Base-by-base conservation (phyloP, 64 coral and sea anemone genomes). In the Porites lutea region DNA sequence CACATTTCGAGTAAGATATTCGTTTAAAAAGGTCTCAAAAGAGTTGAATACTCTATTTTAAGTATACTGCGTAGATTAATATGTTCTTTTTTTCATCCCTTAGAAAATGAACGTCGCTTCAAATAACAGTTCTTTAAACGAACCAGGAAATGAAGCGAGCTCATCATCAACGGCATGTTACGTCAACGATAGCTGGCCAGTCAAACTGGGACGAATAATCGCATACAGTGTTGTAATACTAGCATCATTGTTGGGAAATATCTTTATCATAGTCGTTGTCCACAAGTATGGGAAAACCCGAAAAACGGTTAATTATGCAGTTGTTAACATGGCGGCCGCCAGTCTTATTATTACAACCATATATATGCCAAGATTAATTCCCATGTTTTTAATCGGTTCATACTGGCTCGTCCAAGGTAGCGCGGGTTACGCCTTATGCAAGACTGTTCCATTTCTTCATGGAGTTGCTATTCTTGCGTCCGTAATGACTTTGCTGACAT, bases 321-420 rank as follows among this genome's bases (percentile, higher is more conserved):
- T 93, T 2, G 50, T 93, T 8, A 93, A 93, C 60, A 93, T 93
- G 91, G 52, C 45, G 15, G 49, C 52, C 0, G 71, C 82, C 19
- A 83, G 87, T 79, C 52, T 93, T 61, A 46, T 93, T 8, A 93
- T 93, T 5, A 87, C 91, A 6, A 74, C 87, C 2, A 79, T 93
- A 52, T 93, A 87, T 83, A 93, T 93, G 91, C 91, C 91, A 4
- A 62, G 91, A 23, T 87, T 93, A 83, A 77, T 93, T 21, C 65
- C 82, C 8, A 73, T 82, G 8, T 70, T 76, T 43, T 87, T 87
- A 5, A 51, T 82, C 6, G 91, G 91, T n/a, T 52, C 44, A 0
- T 73, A 93, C 19, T 93, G 91, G 91, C 48, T 50, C n/a, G 45
- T 93, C 9, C 48, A 15, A 13, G 91, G 91, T 2, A 15, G 13